A percentile compares a stretch with the other conserved stretches of the same genome.
These are phyloP conservation scores for Hyla sarda DNA, from an alignment of 2,113 vertebrate genomes.

Conservation along the genomic window DNA sequence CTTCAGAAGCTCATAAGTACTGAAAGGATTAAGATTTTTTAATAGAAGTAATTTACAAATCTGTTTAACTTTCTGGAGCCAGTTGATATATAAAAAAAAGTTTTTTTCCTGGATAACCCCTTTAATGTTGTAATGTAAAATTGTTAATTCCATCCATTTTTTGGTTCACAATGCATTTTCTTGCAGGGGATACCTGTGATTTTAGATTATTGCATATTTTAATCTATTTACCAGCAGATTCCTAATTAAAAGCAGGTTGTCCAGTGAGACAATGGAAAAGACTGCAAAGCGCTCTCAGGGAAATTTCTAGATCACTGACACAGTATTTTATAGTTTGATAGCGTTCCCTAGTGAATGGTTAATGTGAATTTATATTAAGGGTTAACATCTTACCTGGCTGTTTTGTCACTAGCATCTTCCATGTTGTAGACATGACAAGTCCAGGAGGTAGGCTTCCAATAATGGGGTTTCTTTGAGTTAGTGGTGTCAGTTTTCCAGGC, in stretches of 20 bases:
- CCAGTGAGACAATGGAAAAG: slow-evolving; percentile 2
- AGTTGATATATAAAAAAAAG: no score
- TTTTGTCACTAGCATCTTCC: slow-evolving; percentile 56
- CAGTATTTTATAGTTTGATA: neutral
- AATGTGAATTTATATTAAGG: neutral
- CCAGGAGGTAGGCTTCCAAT: slow-evolving; percentile 43
- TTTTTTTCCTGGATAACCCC: no score
- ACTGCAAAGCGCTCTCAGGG: neutral
- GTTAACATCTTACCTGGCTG: slow-evolving; percentile 69
- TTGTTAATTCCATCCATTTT: neutral
- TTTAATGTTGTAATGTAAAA: neutral
- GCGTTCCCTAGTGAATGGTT: no score
- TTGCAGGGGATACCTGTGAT: neutral
- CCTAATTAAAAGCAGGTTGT: slow-evolving; percentile 28
- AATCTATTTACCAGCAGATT: neutral
- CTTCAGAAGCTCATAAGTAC: no score
- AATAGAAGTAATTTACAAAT: no score
- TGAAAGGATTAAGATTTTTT: no score
- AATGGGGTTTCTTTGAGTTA: slow-evolving; percentile 59
- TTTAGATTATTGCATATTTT: neutral
- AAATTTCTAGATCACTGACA: neutral
- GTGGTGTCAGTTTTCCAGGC: slow-evolving; percentile 67
- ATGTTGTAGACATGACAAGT: slow-evolving; percentile 53
- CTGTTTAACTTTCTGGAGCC: no score
- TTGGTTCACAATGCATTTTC: neutral